Base-by-base conservation (phyloP, 92 coral and sea anemone species). In the Anthopleura xanthogrammica region DNA sequence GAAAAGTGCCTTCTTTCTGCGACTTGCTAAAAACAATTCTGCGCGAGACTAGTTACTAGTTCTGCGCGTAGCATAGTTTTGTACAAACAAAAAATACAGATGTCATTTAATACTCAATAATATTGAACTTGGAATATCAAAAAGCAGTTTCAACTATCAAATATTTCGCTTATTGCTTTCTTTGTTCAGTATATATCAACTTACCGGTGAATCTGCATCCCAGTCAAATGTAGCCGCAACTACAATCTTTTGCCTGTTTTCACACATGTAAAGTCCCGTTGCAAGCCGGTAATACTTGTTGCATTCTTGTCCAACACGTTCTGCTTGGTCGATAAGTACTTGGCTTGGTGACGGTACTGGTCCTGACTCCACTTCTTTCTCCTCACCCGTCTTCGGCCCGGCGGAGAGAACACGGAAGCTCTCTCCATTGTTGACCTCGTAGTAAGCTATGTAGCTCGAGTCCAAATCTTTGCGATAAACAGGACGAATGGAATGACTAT, bases 211-310 rank as follows among this genome's bases (percentile, higher is more conserved):
- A 46, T 80, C 83, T 71, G 83, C 68, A 39, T 52, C 55, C 68
- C 68, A 80, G 56, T 80, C 83, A 19, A 62, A 80, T 20, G 83
- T 80, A 12, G 83, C 68, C 54, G 83, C 83, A 43, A 80, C 83
- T n/a, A 40, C 50, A 19, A 42, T 52, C 16, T 60, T 60, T 20
- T 57, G 2, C 12, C 58, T 62, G 83, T 80, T 80, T 80, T 80
- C 83, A 62, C 83, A 80, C 39, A 62, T 62, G 29, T 62, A 62
- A 20, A 62, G 70, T 23, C 70, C 77, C 42, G 19, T 11, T 40
- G 77, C 43, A 36, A 72, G 19, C 7, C 77, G 43, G 19, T 39
- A 39, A 16, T 36, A 72, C 43, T 3, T 39, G 14, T 23, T 72
- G 19, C 52, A 42, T 72, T 39, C 43, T 52, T 72, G 77, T 72